Conservation (phyloP, 2,888 invertebrate species). For the Volucella inflata region DNA sequence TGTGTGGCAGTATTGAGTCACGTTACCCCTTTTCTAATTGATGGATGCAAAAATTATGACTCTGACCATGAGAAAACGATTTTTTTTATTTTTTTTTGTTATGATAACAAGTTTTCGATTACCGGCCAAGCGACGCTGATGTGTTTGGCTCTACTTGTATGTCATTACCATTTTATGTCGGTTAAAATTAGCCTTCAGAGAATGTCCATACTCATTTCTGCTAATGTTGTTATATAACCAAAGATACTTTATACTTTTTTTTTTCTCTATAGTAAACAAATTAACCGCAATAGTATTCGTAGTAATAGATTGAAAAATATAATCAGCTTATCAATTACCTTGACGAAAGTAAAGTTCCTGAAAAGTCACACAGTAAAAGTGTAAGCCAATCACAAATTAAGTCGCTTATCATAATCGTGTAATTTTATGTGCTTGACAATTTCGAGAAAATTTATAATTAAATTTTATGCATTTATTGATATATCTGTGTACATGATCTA, state of each 20-base stretch:
- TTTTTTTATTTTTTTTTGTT: not conserved
- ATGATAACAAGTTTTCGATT: too few relatives aligned
- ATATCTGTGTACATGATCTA: not conserved
- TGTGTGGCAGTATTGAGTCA: not conserved
- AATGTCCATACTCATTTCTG: not conserved
- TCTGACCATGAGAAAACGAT: constrained; percentile 46
- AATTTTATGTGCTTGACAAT: too few relatives aligned
- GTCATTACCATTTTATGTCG: constrained; percentile 51
- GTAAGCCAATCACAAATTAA: too few relatives aligned
- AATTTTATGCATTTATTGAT: too few relatives aligned
- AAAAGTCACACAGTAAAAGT: too few relatives aligned
- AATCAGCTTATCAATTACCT: constrained; percentile 31
- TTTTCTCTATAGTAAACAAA: not conserved
- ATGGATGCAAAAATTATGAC: constrained; percentile 22
- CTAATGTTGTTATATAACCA: constrained; percentile 10
- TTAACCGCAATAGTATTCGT: not conserved
- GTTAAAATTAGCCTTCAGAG: constrained; percentile 32
- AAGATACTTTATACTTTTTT: constrained; percentile 6
- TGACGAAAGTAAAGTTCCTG: too few relatives aligned
- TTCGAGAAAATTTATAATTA: too few relatives aligned
- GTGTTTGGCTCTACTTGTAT: constrained; percentile 38
- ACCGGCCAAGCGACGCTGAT: constrained; percentile 6
- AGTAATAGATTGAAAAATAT: constrained; percentile 3
- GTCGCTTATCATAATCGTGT: too few relatives aligned
- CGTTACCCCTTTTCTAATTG: constrained; percentile 27